phyloP scores from a whole-genome alignment of 1,140 invertebrate species.

The Chymomyza costata region DNA sequence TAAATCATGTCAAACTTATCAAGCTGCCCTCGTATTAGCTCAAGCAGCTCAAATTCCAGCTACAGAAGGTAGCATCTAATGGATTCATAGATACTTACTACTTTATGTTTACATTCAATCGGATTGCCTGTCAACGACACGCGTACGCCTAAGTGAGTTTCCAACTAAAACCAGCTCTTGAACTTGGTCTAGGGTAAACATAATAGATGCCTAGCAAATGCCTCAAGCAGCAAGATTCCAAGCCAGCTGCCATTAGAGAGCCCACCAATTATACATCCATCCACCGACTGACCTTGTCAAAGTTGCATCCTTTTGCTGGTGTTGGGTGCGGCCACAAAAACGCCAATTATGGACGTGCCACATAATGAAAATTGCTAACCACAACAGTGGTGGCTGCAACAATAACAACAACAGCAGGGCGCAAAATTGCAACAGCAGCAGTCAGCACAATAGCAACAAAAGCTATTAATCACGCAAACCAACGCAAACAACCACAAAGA shows the following conservation, averaged over 20 bases:
- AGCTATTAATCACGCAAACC: conserved; percentile 53
- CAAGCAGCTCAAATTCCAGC: conserved; percentile 42
- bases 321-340: conserved; percentile 22
- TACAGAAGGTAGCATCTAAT: conserved; percentile 45
- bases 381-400: conserved; percentile 19
- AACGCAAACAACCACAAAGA: no score
- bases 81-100: conserved; percentile 59
- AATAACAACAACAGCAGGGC: conserved; percentile 9
- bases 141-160: conserved; percentile 57
- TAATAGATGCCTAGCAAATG: no score
- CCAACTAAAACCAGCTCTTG: no score
- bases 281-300: conserved; percentile 29
- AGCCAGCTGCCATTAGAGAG: conserved; percentile 31
- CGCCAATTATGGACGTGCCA: no score
- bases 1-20: no score
- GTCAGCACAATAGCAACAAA: no score
- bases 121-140: conserved; percentile 35
- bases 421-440: no score
- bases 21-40: no score
- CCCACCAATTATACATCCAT: conserved; percentile 46
- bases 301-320: no score
- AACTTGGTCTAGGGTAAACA: no score
- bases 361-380: conserved; percentile 11
- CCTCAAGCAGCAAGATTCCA: no score
- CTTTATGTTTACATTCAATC: conserved; percentile 62